Base-by-base conservation (phyloP, 2,797 vertebrate genomes). In the Molossus alvarezi region DNA sequence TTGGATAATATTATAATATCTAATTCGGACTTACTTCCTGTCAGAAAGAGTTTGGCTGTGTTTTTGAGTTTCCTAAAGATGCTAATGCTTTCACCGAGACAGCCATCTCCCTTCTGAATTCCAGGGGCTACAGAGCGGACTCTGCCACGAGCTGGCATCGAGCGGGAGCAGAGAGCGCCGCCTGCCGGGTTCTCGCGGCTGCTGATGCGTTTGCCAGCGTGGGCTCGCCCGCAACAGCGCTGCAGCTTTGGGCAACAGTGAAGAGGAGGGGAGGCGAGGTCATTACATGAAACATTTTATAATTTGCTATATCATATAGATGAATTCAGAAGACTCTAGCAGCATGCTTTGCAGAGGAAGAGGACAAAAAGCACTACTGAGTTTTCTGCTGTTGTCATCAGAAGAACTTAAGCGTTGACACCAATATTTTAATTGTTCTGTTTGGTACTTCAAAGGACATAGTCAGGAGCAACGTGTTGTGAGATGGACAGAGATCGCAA, bases 41-140 rank as follows among this genome's bases (percentile, higher is more conserved):
- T 94, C 95, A 96, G 69, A 91, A 92, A 90, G 95, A 71, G n/a
- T 65, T 93, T 67, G 64, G 65, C 10, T 95, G 86, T 89, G 86
- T 67, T 97, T 95, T 96, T 86, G 29, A 93, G 53, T 86, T 96
- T 91, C 93, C 76, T 83, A 93, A 95, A 89, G 67, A 91, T 72
- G 71, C 87, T 91, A 96, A 81, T 80, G 93, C 51, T 77, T 65
- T 94, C 58, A 67, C 76, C 72, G 12, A 80, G 90, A 80, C 80
- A 95, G 25, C 15, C 41, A 37, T 82, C 67, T 88, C n/a, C 85
- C 8, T 96, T 95, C 65, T 76, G 87, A 86, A 64, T 95, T 95
- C 57, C 45, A 94, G 87, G 37, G 73, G 83, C 77, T 91, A 48
- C 82, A 88, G 72, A 92, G 57, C 67, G 41, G 14, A 62, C 92